Base-by-base conservation (phyloP, 2,888 invertebrate species). In the Tiphia femorata region DNA sequence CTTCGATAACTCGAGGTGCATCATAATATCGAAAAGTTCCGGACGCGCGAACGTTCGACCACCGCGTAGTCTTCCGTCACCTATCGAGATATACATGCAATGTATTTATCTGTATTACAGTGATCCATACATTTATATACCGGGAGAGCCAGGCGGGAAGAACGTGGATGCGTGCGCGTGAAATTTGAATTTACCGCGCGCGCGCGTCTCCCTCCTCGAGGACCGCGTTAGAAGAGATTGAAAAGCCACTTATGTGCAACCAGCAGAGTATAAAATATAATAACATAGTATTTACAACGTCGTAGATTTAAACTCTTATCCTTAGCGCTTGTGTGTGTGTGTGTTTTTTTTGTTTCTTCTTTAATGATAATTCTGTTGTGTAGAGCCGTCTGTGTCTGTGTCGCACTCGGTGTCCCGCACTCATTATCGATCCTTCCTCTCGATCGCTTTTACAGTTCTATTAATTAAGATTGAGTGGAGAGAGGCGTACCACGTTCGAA, bases 221-320 rank as follows among this genome's bases (percentile, higher is more conserved):
- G n/a, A n/a, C n/a, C n/a, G 44, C 33, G 33, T 44, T 43, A 56
- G 55, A 67, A 63, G 55, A 48, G 63, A 59, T 67, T 42, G 55
- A 52, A 53, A 64, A 65, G 57, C 58, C 55, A 61, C 51, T 63
- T 68, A 61, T 52, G 61, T 64, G 64, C 59, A 60, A 67, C 57
- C 47, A 65, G 58, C 60, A 62, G 60, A 63, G 62, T 70, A 70
- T 65, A 70, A 70, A 65, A 65, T 67, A 65, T 65, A 64, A 64
- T 64, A 59, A 61, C 44, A 49, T 51, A 64, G 38, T 69, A 59
- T 69, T 55, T 67, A 69, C 69, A 70, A 43, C 49, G 25, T 44
- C 43, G 40, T 53, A 65, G 53, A 49, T 40, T 62, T 69, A 53
- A 59, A 67, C 38, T 38, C 61, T 54, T n/a, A n/a, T n/a, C n/a